Evolutionary conservation across 1,140 invertebrate genomes (phyloP).

Genomic region (Psix sp.): DNA sequence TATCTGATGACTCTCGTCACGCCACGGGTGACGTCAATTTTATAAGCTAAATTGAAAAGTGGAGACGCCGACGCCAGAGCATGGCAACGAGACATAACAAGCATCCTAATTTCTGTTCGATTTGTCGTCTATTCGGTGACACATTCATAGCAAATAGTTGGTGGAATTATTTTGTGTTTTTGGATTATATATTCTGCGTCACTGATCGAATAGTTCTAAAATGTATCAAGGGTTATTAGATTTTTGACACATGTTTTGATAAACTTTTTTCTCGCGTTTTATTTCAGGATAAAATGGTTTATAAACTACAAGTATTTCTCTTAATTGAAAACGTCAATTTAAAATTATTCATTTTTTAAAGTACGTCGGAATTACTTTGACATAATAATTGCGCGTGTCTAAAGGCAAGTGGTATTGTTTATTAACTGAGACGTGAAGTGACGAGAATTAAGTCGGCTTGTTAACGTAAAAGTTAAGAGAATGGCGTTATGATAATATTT

Average conservation of each 20-base stretch:
- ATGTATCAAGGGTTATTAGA: background rate
- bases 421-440: slow-evolving; percentile 27
- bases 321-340: too few species aligned
- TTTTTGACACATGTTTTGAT: too few species aligned
- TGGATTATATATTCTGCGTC: slow-evolving; percentile 1
- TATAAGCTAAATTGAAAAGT: slow-evolving; percentile 57
- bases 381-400: background rate
- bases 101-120: slow-evolving; percentile 48
- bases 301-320: too few species aligned
- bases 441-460: slow-evolving; percentile 25
- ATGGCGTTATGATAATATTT: slow-evolving; percentile 32
- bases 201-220: background rate
- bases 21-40: slow-evolving; percentile 47
- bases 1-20: slow-evolving; percentile 55
- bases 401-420: slow-evolving; percentile 14
- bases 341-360: too few species aligned
- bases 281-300: too few species aligned
- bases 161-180: slow-evolving; percentile 29
- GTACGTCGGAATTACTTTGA: background rate
- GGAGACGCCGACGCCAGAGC: slow-evolving; percentile 38
- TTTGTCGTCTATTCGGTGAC: slow-evolving; percentile 13
- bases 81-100: slow-evolving; percentile 45
- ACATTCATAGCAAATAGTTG: slow-evolving; percentile 16
- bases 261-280: too few species aligned
- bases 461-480: slow-evolving; percentile 24